Conservation (phyloP, 1,140 invertebrate species). For the Bombus vancouverensis region DNA sequence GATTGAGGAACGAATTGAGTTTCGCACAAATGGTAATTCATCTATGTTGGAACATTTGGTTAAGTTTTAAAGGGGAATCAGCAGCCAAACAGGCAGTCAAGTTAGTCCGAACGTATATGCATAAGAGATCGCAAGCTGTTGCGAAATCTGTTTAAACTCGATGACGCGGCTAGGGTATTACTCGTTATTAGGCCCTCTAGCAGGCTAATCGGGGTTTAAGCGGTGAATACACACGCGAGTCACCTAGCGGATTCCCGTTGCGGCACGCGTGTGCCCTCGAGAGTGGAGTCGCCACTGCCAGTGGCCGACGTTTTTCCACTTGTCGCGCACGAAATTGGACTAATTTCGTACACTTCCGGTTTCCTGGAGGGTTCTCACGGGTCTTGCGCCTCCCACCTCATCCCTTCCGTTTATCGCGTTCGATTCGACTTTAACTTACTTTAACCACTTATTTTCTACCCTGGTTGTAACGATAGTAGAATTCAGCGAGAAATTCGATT, state of each 20-base stretch:
- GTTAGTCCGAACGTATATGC: background rate
- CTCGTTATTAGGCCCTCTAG: constrained; percentile 4
- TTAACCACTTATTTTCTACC: background rate
- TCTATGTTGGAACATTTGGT: background rate
- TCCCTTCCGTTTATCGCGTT: background rate
- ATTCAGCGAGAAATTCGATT: background rate
- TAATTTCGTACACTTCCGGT: constrained; percentile 56
- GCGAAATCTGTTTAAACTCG: constrained; percentile 28
- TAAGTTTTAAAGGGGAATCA: background rate
- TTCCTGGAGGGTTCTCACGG: constrained; percentile 42
- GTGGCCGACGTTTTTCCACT: constrained; percentile 53
- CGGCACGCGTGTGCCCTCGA: constrained; percentile 35
- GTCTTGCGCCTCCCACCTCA: no score
- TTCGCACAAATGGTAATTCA: background rate
- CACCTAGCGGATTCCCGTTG: constrained; percentile 5
- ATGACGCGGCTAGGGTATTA: constrained; percentile 25
- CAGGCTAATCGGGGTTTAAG: constrained; percentile 9
- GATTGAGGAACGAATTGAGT: background rate
- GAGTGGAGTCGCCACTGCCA: background rate
- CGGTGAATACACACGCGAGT: constrained; percentile 2
- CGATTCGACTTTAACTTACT: background rate
- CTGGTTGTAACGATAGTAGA: background rate
- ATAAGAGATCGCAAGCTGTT: constrained; percentile 4
- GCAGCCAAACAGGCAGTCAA: background rate
- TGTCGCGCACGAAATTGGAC: constrained; percentile 50